Evolutionary conservation across 2,113 vertebrate species (phyloP).

Genomic region (Nothobranchius furzeri): DNA sequence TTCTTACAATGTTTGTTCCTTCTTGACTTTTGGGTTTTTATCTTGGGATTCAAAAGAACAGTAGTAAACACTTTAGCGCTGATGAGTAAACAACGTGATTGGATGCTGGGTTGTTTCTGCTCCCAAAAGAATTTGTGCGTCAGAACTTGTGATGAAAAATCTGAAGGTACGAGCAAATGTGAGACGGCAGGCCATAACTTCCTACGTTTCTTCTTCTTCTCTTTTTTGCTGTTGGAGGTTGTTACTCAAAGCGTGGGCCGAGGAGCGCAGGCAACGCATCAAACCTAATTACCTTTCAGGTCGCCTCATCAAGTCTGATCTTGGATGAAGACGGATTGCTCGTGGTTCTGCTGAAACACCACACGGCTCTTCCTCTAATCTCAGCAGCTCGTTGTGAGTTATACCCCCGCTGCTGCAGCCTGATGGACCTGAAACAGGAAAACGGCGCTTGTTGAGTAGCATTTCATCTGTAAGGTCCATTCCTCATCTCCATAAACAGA

Average conservation of each 20-base stretch:
- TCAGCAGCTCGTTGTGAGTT: conserved; percentile 52
- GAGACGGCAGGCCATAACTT: conserved; percentile 74
- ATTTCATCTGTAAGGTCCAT: conserved; percentile 55
- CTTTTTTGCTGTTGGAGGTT: conserved; percentile 71
- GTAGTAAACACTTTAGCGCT: too few species aligned
- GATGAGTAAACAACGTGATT: too few species aligned
- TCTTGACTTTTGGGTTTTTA: too few species aligned
- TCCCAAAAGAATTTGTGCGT: conserved; percentile 60
- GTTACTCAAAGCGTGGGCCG: conserved; percentile 71
- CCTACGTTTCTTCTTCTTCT: conserved; percentile 37
- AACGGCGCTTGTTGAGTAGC: conserved; percentile 59
- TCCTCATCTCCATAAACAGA: conserved; percentile 66
- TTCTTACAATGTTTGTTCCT: too few species aligned
- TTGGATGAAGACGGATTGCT: conserved; percentile 77
- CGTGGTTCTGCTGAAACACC: conserved; percentile 54
- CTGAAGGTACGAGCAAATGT: conserved; percentile 55
- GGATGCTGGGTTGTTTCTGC: too few species aligned
- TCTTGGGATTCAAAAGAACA: too few species aligned
- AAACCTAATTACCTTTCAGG: conserved; percentile 81
- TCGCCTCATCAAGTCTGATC: conserved; percentile 77
- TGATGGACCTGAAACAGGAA: conserved; percentile 57
- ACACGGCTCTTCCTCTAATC: conserved; percentile 56
- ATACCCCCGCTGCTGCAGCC: conserved; percentile 38
- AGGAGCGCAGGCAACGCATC: conserved; percentile 75
- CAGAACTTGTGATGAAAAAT: conserved; percentile 59